phyloP scores from a whole-genome alignment of 2,113 vertebrate species.

The Turdus rufiventris region DNA sequence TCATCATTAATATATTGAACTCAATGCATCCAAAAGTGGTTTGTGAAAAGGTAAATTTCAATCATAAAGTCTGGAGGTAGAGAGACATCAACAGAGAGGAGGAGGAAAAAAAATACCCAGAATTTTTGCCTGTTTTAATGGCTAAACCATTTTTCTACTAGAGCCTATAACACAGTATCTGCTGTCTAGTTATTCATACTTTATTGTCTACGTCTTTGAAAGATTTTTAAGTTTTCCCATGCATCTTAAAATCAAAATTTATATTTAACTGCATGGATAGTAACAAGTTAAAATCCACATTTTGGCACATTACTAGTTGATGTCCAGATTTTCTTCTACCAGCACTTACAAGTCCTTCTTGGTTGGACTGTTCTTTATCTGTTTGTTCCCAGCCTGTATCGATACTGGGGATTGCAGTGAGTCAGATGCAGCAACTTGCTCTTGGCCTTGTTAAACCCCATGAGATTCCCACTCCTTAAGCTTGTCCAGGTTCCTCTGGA shows the following conservation, averaged over 20 bases:
- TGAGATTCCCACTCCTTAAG: not conserved
- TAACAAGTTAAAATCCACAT: not conserved
- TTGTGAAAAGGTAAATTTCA: not conserved
- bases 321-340: not conserved
- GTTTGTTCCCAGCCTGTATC: not conserved
- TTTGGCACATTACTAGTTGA: not conserved
- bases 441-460: not conserved
- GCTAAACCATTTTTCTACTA: not conserved
- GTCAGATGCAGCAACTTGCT: not conserved
- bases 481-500: not conserved
- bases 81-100: not conserved
- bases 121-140: not conserved
- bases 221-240: not conserved
- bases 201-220: not conserved
- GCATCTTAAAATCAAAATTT: not conserved
- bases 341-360: not conserved
- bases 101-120: not conserved
- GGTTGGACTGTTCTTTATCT: not conserved
- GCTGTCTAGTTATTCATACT: not conserved
- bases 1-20: not conserved
- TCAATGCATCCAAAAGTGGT: not conserved
- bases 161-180: not conserved
- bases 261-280: not conserved
- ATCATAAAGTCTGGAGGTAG: fast-evolving
- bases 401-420: not conserved